Evolutionary conservation across 2,888 invertebrate species (phyloP).

Genomic region (Ormyrus pomaceus): DNA sequence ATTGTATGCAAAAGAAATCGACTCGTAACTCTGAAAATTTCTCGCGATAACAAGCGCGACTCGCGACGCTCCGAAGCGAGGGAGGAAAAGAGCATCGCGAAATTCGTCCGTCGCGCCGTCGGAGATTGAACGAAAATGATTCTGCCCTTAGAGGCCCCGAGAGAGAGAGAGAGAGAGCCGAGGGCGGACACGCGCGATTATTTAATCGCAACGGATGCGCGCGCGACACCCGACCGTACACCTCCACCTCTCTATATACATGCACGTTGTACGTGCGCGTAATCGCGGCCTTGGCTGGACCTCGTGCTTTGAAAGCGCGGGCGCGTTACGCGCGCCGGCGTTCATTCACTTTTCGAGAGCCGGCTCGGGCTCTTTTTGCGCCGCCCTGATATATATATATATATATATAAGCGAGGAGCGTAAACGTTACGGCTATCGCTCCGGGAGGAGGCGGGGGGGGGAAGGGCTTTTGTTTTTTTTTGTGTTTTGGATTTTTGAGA

Average conservation of each 20-base stretch:
- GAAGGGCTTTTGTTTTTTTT: too few species aligned
- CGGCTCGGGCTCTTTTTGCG: too few species aligned
- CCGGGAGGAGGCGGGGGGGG: too few species aligned
- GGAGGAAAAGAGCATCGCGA: neutral
- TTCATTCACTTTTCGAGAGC: constrained; percentile 19
- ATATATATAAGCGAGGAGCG: too few species aligned
- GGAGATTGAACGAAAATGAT: constrained; percentile 7
- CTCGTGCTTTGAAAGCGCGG: neutral
- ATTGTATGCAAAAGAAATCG: too few species aligned
- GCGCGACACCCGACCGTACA: constrained; percentile 11
- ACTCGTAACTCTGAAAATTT: too few species aligned
- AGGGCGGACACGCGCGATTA: constrained; percentile 24
- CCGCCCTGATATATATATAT: too few species aligned
- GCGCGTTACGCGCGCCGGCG: neutral
- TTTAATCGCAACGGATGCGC: constrained; percentile 43
- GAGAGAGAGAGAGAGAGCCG: constrained; percentile 8
- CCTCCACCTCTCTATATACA: constrained; percentile 12
- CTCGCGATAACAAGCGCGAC: too few species aligned
- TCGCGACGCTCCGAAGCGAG: too few species aligned
- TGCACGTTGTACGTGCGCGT: constrained; percentile 1
- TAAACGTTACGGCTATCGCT: too few species aligned
- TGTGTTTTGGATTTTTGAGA: too few species aligned
- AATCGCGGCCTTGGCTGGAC: constrained; percentile 24
- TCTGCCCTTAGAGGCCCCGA: constrained; percentile 18
- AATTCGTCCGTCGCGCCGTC: neutral